Conservation (phyloP, 2,797 vertebrate species). For the Cyclopterus lumpus region DNA sequence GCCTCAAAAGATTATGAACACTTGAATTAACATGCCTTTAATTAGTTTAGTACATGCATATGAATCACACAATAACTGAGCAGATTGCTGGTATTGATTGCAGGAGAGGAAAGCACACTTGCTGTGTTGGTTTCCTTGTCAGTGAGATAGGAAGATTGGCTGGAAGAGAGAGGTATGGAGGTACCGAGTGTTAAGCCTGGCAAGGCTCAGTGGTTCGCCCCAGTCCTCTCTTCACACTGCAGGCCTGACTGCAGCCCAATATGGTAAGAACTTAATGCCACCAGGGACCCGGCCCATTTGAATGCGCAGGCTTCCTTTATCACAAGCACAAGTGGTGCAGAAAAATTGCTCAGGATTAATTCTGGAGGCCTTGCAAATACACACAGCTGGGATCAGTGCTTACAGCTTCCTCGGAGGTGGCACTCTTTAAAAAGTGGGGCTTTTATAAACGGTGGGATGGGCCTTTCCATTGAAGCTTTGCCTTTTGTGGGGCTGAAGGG, state of each 20-base stretch:
- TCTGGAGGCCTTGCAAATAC: constrained; percentile 75
- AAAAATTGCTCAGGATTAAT: constrained; percentile 85
- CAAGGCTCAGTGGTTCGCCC: constrained; percentile 59
- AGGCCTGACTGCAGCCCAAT: constrained; percentile 78
- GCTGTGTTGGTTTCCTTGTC: constrained; percentile 45
- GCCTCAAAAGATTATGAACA: constrained; percentile 65
- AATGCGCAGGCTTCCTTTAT: constrained; percentile 81
- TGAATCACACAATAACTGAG: constrained; percentile 2
- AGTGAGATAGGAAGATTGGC: constrained; percentile 42
- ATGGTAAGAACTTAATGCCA: constrained; percentile 82
- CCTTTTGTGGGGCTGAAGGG: constrained; percentile 63
- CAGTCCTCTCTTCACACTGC: constrained; percentile 63
- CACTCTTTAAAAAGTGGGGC: constrained; percentile 67
- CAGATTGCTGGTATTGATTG: constrained; percentile 21
- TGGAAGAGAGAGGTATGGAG: constrained; percentile 34
- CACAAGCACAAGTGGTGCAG: constrained; percentile 83
- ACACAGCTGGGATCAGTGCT: constrained; percentile 80
- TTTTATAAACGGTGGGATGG: constrained; percentile 77
- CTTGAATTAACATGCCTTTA: constrained; percentile 68
- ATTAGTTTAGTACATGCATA: constrained; percentile 56
- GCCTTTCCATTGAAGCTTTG: constrained; percentile 63
- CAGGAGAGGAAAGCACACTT: constrained; percentile 3
- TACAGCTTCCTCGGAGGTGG: constrained; percentile 74
- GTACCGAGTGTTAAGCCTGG: constrained; percentile 59
- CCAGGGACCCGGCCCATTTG: constrained; percentile 78